These are phyloP conservation scores for Oreotrochilus melanogaster DNA, from an alignment of 2,113 vertebrate species.

Conservation along the genomic window DNA sequence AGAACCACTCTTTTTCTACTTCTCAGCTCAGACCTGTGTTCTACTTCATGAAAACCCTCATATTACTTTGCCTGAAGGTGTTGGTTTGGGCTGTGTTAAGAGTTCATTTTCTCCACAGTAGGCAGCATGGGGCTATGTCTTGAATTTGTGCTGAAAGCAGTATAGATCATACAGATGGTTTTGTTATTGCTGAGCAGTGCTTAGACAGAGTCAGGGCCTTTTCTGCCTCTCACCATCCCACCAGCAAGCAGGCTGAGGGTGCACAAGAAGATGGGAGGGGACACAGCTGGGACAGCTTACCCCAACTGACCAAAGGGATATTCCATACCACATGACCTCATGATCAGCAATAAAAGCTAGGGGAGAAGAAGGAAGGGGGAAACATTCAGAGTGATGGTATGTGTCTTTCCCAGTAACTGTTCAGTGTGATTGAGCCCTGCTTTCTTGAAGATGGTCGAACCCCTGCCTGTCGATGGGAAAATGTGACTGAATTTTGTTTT, in stretches of 20 bases:
- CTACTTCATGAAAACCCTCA: not conserved
- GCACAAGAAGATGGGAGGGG: not conserved
- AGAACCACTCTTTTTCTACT: not conserved
- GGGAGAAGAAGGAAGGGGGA: not conserved
- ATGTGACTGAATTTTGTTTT: not conserved
- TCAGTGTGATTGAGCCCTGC: accelerated
- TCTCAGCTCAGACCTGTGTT: not conserved
- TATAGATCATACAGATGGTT: accelerated
- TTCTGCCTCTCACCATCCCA: not conserved
- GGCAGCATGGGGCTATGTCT: not conserved
- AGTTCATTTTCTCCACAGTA: not conserved
- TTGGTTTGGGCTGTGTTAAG: not conserved
- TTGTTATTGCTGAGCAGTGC: not conserved
- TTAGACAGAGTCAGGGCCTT: not conserved
- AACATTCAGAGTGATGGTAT: accelerated
- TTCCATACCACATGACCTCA: not conserved
- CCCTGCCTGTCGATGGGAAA: not conserved
- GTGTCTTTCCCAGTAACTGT: not conserved
- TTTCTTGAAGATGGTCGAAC: not conserved
- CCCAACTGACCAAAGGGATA: not conserved
- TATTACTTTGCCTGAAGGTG: not conserved
- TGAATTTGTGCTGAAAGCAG: not conserved
- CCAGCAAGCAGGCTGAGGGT: accelerated
- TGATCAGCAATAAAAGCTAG: not conserved
- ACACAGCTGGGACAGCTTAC: not conserved